phyloP scores from a whole-genome alignment of 2,113 vertebrate genomes.

The Etheostoma cragini region DNA sequence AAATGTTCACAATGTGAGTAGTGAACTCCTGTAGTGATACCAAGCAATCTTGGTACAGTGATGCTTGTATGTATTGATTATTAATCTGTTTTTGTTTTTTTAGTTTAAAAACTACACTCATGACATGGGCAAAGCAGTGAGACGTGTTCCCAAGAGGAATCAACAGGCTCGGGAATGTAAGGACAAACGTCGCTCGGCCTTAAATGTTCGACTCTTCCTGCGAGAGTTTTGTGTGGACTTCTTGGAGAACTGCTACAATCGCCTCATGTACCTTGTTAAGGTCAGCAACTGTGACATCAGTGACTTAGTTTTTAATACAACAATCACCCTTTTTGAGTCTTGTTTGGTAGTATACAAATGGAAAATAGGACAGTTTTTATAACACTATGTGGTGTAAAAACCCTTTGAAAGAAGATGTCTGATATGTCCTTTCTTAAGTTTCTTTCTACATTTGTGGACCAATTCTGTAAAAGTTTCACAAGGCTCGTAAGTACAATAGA shows the following conservation, averaged over 20 bases:
- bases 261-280: slow-evolving; percentile 95
- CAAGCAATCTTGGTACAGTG: not conserved
- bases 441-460: not conserved
- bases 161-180: slow-evolving; percentile 84
- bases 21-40: not conserved
- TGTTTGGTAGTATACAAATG: not conserved
- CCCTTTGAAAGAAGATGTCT: not conserved
- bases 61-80: not conserved
- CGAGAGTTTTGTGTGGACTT: slow-evolving; percentile 93
- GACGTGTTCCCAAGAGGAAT: slow-evolving; percentile 87
- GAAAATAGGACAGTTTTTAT: not conserved
- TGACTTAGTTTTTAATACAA: no score
- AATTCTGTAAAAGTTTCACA: not conserved
- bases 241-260: slow-evolving; percentile 94
- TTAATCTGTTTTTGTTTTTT: not conserved
- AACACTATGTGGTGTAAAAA: not conserved
- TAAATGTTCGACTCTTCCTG: slow-evolving; percentile 94
- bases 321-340: not conserved
- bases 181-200: slow-evolving; percentile 86
- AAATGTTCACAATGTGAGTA: slow-evolving; percentile 91
- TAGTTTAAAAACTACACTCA: slow-evolving; percentile 93
- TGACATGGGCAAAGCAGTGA: slow-evolving; percentile 88
- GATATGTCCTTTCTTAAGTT: not conserved
- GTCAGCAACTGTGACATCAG: slow-evolving; percentile 68
- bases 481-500: not conserved